phyloP scores from a whole-genome alignment of 1,140 invertebrate genomes.

The Drosophila orosa region DNA sequence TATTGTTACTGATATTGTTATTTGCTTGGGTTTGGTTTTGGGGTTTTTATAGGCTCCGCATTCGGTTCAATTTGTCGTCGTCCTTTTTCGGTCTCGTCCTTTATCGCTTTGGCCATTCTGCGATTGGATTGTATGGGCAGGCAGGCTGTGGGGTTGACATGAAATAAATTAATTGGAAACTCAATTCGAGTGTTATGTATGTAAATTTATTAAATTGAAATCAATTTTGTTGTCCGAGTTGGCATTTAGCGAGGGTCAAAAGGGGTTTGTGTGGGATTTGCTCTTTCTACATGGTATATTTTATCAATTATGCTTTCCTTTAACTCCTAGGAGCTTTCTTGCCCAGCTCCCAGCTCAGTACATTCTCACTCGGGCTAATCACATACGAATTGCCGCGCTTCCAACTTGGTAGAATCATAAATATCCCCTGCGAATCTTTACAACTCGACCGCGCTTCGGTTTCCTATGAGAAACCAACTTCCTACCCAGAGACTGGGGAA shows the following conservation, averaged over 20 bases:
- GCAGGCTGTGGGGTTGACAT: constrained; percentile 49
- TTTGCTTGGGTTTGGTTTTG: constrained; percentile 67
- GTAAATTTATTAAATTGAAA: constrained; percentile 57
- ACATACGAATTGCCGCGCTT: constrained; percentile 49
- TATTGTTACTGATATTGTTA: constrained; percentile 79
- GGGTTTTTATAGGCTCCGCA: constrained; percentile 42
- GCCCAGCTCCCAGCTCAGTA: neutral
- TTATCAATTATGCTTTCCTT: neutral
- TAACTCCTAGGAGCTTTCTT: neutral
- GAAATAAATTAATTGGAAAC: constrained; percentile 78
- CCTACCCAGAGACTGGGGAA: neutral
- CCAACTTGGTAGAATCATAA: constrained; percentile 52
- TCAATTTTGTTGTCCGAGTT: constrained; percentile 23
- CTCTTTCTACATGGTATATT: neutral
- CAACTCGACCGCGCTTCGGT: constrained; percentile 30
- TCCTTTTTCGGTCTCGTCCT: constrained; percentile 32
- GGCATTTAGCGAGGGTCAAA: neutral
- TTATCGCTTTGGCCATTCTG: constrained; percentile 47
- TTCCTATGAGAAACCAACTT: constrained; percentile 39
- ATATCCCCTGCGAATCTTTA: constrained; percentile 21
- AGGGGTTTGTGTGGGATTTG: neutral
- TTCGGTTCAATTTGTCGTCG: constrained; percentile 30
- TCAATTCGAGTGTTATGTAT: constrained; percentile 63
- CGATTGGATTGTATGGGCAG: constrained; percentile 28
- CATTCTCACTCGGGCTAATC: constrained; percentile 34